A percentile compares a stretch with the other conserved stretches of the same genome.
These are phyloP conservation scores for Euborellia annulipes DNA, from an alignment of 1,140 invertebrate species.

Conservation along the genomic window DNA sequence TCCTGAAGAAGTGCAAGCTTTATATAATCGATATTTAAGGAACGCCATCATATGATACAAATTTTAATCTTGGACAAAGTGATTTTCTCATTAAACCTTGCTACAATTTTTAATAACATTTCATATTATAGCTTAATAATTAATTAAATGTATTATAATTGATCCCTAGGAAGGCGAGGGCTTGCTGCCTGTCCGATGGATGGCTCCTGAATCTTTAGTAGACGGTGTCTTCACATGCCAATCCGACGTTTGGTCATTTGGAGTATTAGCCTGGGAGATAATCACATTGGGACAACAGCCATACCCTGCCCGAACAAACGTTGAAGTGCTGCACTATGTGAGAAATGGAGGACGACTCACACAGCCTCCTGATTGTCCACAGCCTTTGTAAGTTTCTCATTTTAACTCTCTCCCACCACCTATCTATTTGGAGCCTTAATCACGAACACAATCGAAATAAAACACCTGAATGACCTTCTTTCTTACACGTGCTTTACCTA, in stretches of 20 bases:
- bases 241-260: slow-evolving; percentile 94
- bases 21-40: too few species aligned
- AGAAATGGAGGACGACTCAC: slow-evolving; percentile 66
- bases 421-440: too few species aligned
- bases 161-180: slow-evolving; percentile 32
- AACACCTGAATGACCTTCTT: too few species aligned
- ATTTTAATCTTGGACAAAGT: not conserved
- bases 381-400: slow-evolving; percentile 45
- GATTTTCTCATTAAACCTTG: too few species aligned
- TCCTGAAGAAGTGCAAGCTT: too few species aligned
- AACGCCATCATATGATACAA: too few species aligned
- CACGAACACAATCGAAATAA: too few species aligned
- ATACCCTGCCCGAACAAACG: slow-evolving; percentile 80
- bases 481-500: too few species aligned
- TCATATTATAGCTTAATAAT: too few species aligned
- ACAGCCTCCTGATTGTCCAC: slow-evolving; percentile 66
- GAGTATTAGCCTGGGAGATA: slow-evolving; percentile 93
- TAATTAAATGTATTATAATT: too few species aligned
- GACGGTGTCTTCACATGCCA: slow-evolving; percentile 91
- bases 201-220: slow-evolving; percentile 84
- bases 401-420: too few species aligned
- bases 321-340: slow-evolving; percentile 81
- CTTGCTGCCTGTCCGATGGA: slow-evolving; percentile 67
- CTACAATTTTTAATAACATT: too few species aligned
- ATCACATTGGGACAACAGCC: slow-evolving; percentile 89